phyloP scores from a whole-genome alignment of 1,140 invertebrate species.

The Mactra quadrangularis region DNA sequence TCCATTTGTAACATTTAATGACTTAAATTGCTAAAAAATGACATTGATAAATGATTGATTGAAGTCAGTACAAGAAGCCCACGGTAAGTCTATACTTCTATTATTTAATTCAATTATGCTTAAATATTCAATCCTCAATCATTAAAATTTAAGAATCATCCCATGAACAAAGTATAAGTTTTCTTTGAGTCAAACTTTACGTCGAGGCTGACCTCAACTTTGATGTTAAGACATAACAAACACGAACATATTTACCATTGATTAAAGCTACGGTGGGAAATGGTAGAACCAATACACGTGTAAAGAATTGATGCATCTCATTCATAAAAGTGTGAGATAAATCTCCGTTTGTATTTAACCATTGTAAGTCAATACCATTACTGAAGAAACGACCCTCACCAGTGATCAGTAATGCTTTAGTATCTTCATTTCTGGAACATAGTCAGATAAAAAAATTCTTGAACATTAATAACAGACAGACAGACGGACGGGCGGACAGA shows the following conservation, averaged over 20 bases:
- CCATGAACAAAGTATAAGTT: no score
- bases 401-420: constrained; percentile 20
- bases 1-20: no score
- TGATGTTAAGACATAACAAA: no score
- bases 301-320: neutral
- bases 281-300: constrained; percentile 33
- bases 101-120: no score
- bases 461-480: neutral
- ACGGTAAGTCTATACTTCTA: no score
- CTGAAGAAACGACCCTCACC: constrained; percentile 36
- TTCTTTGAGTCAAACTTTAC: no score
- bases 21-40: no score
- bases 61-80: no score
- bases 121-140: no score
- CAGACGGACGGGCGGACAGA: neutral
- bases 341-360: neutral
- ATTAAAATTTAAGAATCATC: no score
- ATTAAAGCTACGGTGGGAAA: constrained; percentile 41
- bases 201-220: no score
- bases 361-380: constrained; percentile 44
- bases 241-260: constrained; percentile 27
- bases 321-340: neutral
- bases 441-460: neutral
- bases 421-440: constrained; percentile 24
- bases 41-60: no score